Conservation (phyloP, 2,113 vertebrate genomes). For the Mobula hypostoma region DNA sequence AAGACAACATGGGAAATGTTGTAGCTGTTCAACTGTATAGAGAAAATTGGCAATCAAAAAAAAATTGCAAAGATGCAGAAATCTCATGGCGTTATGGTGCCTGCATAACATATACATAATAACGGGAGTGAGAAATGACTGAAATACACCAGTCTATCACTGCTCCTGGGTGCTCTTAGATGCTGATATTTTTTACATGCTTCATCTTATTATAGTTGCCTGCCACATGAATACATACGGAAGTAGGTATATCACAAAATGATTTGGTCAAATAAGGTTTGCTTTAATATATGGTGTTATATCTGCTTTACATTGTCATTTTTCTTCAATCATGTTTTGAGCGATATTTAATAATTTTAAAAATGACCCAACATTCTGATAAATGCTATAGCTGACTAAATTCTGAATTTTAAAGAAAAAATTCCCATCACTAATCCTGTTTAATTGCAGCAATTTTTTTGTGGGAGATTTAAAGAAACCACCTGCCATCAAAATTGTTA, state of each 20-base stretch:
- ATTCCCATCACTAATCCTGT: not conserved
- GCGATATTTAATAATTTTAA: not conserved
- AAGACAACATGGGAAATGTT: conserved; percentile 32
- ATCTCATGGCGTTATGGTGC: conserved; percentile 25
- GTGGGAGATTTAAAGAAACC: not conserved
- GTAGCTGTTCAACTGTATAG: conserved; percentile 32
- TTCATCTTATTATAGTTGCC: not conserved
- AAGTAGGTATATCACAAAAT: not conserved
- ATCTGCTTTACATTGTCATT: not conserved
- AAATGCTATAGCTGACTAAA: not conserved
- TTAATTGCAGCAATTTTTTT: conserved; percentile 29
- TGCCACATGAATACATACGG: not conserved
- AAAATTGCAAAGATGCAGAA: conserved; percentile 34
- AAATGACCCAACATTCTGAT: not conserved
- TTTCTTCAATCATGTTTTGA: not conserved
- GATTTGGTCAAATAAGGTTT: not conserved
- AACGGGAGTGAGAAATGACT: not conserved
- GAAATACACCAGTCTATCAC: conserved; percentile 28
- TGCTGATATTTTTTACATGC: not conserved
- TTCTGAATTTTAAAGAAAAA: conserved; percentile 14
- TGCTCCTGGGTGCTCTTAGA: conserved; percentile 12
- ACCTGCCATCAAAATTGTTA: conserved; percentile 1
- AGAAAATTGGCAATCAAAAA: conserved; percentile 33
- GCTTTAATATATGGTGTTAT: not conserved
- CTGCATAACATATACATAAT: conserved; percentile 33